Percentiles rank a stretch among this genome's conserved stretches.
Conservation (phyloP, 2,797 vertebrate genomes). For the Epinephelus malabaricus region DNA sequence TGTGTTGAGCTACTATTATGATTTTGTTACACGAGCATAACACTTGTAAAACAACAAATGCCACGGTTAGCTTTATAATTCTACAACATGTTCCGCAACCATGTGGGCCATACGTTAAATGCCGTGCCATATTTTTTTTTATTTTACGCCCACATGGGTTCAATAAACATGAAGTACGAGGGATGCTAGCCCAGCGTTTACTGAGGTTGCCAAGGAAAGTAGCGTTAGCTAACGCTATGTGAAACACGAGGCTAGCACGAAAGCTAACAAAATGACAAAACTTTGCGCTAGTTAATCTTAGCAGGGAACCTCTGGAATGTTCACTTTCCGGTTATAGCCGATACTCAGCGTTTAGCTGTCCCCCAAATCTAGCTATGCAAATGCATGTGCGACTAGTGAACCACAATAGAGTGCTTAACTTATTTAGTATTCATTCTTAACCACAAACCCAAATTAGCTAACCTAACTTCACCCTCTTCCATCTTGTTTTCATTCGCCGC, state of each 20-base stretch:
- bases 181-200: conserved; percentile 30
- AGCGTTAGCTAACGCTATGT: conserved; percentile 38
- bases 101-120: neutral
- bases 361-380: conserved; percentile 10
- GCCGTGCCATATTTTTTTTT: accelerated
- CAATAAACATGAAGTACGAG: conserved; percentile 5
- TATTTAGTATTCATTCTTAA: conserved; percentile 45
- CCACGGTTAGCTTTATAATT: neutral
- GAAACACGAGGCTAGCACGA: conserved; percentile 76
- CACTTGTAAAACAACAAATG: conserved; percentile 8
- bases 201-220: conserved; percentile 64
- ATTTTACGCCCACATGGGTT: neutral
- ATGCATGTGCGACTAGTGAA: neutral
- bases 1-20: conserved; percentile 45
- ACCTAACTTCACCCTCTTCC: conserved; percentile 77
- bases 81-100: neutral
- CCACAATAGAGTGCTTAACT: neutral
- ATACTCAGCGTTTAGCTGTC: neutral
- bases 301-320: neutral
- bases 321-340: neutral
- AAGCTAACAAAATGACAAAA: conserved; percentile 76
- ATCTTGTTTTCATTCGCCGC: conserved; percentile 83
- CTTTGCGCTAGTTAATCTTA: conserved; percentile 62
- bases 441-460: conserved; percentile 63
- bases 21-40: neutral